Evolutionary conservation across 2,113 vertebrate species (phyloP), one percentile per base, ranked within the genome.

Genomic region (Corythornis madagascariensis): DNA sequence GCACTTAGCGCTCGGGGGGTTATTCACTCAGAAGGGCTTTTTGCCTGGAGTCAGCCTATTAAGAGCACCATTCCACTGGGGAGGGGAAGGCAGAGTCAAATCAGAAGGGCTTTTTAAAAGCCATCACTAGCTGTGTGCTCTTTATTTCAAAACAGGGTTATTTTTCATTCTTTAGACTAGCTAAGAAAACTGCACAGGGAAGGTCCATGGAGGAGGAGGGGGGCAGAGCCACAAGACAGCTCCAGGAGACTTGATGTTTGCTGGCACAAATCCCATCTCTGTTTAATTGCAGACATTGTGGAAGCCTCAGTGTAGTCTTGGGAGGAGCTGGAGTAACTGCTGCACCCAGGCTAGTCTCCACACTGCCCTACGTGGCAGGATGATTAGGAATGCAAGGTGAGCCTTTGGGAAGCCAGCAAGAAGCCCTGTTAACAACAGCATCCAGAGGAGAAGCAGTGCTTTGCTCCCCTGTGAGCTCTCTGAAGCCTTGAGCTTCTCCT

Each of bases 81-180:
- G n/a, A 81, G n/a, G 56, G 60, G 80, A 56, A 75, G 33, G 61
- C 31, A 72, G 47, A 66, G 78, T 50, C 71, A 86, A 69, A 84
- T 61, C 65, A 94, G 45, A 47, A 55, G 71, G 75, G 69, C 64
- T 90, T 90, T 80, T 86, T 55, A 85, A 81, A 96, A 88, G 73
- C 55, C 87, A 69, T 77, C 83, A 17, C 92, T 84, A 82, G 70
- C 55, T 86, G 88, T 65, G 67, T 65, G 48, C 80, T 92, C 88
- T 67, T 40, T 75, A 78, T 88, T 92, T 86, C 77, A 86, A 96
- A 94, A 77, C 38, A 60, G 77, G 16, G 24, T 61, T 86, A 80
- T 91, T 85, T 92, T 79, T 76, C 60, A 52, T 60, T 63, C 38
- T 52, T 81, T 55, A 47, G 74, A 88, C 92, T 81, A 96, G 56